Percentiles rank a stretch among this genome's conserved stretches.
Conservation (phyloP, 2,797 vertebrate genomes). For the Loris lydekkerianus region DNA sequence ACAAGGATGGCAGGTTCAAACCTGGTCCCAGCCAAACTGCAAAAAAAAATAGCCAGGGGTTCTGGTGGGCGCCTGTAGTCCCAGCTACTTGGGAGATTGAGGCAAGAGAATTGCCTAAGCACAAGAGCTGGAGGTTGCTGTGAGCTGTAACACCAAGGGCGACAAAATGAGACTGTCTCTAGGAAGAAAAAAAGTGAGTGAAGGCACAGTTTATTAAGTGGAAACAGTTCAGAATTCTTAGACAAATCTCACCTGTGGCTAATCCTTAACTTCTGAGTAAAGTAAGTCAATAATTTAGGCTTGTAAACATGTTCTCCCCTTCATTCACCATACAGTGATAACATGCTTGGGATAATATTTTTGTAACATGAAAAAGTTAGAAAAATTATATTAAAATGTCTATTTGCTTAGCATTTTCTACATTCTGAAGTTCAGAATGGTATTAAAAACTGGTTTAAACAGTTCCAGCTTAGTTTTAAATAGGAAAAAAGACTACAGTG, state of each 20-base stretch:
- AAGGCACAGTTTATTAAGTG: neutral
- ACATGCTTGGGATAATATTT: neutral
- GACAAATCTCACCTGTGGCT: neutral
- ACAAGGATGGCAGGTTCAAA: too few species aligned
- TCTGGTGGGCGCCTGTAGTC: too few species aligned
- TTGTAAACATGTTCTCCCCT: neutral
- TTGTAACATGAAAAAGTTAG: neutral
- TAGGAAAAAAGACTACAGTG: neutral
- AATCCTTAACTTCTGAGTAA: neutral
- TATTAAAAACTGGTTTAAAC: slow-evolving; percentile 26
- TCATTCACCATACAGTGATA: neutral
- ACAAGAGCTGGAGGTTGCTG: too few species aligned
- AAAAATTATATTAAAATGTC: neutral
- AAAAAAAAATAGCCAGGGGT: too few species aligned
- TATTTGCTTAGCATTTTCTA: slow-evolving; percentile 4
- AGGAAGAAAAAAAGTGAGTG: neutral
- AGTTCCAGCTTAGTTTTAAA: slow-evolving; percentile 39
- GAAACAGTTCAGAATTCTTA: neutral
- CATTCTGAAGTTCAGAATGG: slow-evolving; percentile 36
- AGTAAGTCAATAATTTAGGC: neutral
- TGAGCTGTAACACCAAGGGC: too few species aligned
- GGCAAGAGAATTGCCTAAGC: too few species aligned
- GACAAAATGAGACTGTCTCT: too few species aligned
- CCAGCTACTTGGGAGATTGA: too few species aligned
- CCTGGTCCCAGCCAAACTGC: too few species aligned